These are phyloP conservation scores for Prietella phreatophila DNA, from an alignment of 2,113 vertebrate species.

Conservation along the genomic window DNA sequence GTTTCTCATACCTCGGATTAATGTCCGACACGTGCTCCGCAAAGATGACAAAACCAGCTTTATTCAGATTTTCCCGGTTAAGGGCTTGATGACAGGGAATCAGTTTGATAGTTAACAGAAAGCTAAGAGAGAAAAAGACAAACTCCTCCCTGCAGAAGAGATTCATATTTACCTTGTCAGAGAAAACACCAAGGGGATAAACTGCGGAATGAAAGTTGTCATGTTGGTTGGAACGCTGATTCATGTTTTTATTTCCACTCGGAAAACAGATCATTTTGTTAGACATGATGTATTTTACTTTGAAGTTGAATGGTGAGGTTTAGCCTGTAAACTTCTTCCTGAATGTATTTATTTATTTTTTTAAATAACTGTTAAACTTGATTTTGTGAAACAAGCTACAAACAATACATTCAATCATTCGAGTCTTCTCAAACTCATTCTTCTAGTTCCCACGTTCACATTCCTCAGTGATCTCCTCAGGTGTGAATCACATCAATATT, in stretches of 20 bases:
- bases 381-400: too few species aligned
- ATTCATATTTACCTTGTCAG: neutral
- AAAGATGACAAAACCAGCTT: neutral
- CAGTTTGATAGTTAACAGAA: neutral
- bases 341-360: neutral
- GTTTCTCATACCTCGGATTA: neutral
- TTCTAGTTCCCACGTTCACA: too few species aligned
- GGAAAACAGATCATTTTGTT: neutral
- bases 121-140: neutral
- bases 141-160: neutral
- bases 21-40: neutral
- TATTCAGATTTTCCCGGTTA: neutral
- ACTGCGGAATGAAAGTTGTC: neutral
- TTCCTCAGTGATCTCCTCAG: too few species aligned
- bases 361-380: too few species aligned
- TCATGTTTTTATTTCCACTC: slow-evolving; percentile 10
- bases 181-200: neutral
- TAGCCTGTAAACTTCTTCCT: neutral
- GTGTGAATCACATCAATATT: too few species aligned
- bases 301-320: neutral
- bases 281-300: neutral
- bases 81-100: neutral
- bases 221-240: neutral
- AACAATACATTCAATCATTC: too few species aligned
- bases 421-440: too few species aligned